Conservation (phyloP, 2,113 vertebrate genomes). For the Rhinogobius similis region DNA sequence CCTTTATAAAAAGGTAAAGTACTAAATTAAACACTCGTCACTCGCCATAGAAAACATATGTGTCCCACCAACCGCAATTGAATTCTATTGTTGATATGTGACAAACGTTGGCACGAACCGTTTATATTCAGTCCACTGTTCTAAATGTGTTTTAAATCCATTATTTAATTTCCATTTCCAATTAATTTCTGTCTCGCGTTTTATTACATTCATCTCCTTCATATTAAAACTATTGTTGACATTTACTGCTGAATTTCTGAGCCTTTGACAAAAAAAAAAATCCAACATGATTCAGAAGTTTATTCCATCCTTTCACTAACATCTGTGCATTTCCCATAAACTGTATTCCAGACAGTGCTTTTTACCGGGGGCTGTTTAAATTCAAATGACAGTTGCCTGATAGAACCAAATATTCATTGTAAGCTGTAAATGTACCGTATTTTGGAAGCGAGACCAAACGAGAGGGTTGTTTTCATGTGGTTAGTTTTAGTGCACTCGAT, state of each 20-base stretch:
- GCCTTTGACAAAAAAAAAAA: neutral
- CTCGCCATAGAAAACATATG: too few species aligned
- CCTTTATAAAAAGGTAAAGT: too few species aligned
- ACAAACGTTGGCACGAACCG: too few species aligned
- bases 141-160: too few species aligned
- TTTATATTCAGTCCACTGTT: too few species aligned
- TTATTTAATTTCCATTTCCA: neutral
- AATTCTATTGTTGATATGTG: too few species aligned
- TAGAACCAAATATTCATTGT: constrained; percentile 24
- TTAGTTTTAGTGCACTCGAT: constrained; percentile 22
- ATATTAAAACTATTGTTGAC: neutral
- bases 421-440: constrained; percentile 36
- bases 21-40: too few species aligned
- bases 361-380: constrained; percentile 35
- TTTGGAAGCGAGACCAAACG: constrained; percentile 34
- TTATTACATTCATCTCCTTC: neutral
- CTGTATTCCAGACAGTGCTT: constrained; percentile 43
- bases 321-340: constrained; percentile 32
- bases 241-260: neutral
- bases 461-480: constrained; percentile 20
- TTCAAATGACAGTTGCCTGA: constrained; percentile 35
- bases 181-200: neutral
- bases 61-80: too few species aligned
- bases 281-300: neutral
- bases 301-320: constrained; percentile 5